A percentile compares a stretch with the other conserved stretches of the same genome.
Evolutionary conservation across 2,113 vertebrate species (phyloP).

Genomic region (Drymodes brunneopygia): DNA sequence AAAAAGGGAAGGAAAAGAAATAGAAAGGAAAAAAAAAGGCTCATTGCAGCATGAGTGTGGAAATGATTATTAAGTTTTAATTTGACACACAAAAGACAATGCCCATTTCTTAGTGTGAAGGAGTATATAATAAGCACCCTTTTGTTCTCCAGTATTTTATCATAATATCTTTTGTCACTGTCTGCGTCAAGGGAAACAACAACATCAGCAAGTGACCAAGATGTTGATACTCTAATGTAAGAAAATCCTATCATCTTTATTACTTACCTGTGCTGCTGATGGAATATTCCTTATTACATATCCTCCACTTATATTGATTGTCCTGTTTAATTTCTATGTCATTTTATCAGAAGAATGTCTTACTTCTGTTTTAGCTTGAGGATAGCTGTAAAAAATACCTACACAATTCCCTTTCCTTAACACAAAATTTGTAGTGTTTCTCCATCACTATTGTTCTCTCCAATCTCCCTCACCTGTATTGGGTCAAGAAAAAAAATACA

Average conservation of each 20-base stretch:
- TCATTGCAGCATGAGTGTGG: not conserved
- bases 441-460: not conserved
- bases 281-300: not conserved
- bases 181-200: not conserved
- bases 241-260: not conserved
- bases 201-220: not conserved
- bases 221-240: not conserved
- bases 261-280: not conserved
- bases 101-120: not conserved
- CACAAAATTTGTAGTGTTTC: not conserved
- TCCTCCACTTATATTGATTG: not conserved
- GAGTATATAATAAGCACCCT: not conserved
- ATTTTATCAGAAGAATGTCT: not conserved
- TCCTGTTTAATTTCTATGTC: not conserved
- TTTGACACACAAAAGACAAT: not conserved
- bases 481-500: not conserved
- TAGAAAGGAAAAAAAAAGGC: not conserved
- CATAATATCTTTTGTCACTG: not conserved
- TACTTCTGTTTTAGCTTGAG: not conserved
- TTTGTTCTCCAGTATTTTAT: not conserved
- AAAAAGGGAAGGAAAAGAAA: not conserved
- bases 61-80: slow-evolving; percentile 14
- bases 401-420: not conserved
- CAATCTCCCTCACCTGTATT: accelerated
- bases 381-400: not conserved